These are phyloP conservation scores for Propsilocerus akamusi DNA, from an alignment of 1,140 invertebrate genomes.

Conservation along the genomic window DNA sequence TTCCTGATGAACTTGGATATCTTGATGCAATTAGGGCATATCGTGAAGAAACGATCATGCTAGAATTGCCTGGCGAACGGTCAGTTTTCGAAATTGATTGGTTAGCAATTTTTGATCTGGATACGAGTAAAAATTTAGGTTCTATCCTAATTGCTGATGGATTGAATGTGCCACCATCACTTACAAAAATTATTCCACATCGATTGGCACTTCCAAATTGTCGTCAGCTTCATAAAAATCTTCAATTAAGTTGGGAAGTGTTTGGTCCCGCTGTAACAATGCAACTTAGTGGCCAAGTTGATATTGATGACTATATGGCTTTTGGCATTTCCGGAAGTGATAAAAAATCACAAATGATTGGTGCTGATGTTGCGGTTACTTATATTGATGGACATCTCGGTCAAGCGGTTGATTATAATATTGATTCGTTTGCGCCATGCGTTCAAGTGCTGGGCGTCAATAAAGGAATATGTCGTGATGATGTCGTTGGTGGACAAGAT, in stretches of 20 bases:
- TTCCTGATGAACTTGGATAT: slow-evolving; percentile 83
- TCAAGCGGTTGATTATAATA: slow-evolving; percentile 64
- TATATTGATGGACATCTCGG: slow-evolving; percentile 53
- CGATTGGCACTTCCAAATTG: slow-evolving; percentile 58
- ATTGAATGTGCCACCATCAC: slow-evolving; percentile 69
- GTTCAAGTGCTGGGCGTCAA: slow-evolving; percentile 67
- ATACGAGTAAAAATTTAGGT: slow-evolving; percentile 49
- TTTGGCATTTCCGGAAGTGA: slow-evolving; percentile 68
- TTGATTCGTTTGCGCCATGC: slow-evolving; percentile 67
- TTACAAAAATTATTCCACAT: slow-evolving; percentile 37
- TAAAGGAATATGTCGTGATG: slow-evolving; percentile 71
- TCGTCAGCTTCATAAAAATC: slow-evolving; percentile 60
- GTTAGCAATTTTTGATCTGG: slow-evolving; percentile 63
- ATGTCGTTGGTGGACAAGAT: slow-evolving; percentile 52
- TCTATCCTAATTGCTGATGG: slow-evolving; percentile 60
- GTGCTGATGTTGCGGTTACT: slow-evolving; percentile 63
- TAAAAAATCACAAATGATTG: slow-evolving; percentile 57
- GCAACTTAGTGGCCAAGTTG: slow-evolving; percentile 61
- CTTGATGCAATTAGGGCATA: slow-evolving; percentile 52
- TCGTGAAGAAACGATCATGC: slow-evolving; percentile 47
- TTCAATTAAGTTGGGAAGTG: slow-evolving; percentile 76
- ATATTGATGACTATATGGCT: slow-evolving; percentile 63
- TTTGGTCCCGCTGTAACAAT: slow-evolving; percentile 78
- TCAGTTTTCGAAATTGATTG: slow-evolving; percentile 73
- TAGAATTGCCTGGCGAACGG: slow-evolving; percentile 64